A percentile compares a stretch with the other conserved stretches of the same genome.
These are phyloP conservation scores for Pseudochromis fuscus DNA, from an alignment of 2,797 vertebrate genomes.

Conservation along the genomic window DNA sequence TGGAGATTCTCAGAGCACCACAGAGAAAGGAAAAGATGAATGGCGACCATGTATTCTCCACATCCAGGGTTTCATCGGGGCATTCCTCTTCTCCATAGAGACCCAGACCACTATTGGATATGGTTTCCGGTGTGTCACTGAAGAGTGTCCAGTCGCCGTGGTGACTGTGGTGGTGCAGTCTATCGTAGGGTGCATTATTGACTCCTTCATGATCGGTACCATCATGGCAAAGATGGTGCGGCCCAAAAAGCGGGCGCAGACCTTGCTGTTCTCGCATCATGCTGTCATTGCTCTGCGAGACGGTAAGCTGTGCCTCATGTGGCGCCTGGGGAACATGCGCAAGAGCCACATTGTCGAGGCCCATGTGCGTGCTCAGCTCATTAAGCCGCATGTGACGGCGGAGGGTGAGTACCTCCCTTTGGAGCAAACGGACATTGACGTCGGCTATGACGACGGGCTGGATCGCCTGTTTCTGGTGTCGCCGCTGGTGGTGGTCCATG, in stretches of 20 bases:
- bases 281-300: conserved; percentile 91
- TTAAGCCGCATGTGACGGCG: conserved; percentile 90
- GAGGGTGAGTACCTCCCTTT: conserved; percentile 94
- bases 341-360: conserved; percentile 97
- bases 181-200: conserved; percentile 94
- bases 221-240: conserved; percentile 98
- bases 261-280: conserved; percentile 91
- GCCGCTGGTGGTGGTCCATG: conserved; percentile 92
- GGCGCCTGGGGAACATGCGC: conserved; percentile 93
- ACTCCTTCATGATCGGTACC: conserved; percentile 97
- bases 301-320: conserved; percentile 94
- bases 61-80: conserved; percentile 93
- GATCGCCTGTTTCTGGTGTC: conserved; percentile 96
- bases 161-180: conserved; percentile 94
- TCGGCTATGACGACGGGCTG: conserved; percentile 94
- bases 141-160: conserved; percentile 93
- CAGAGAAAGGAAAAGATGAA: conserved; percentile 63
- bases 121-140: conserved; percentile 93
- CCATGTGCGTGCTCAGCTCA: conserved; percentile 92
- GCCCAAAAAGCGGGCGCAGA: conserved; percentile 94
- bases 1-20: conserved; percentile 46
- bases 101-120: conserved; percentile 97
- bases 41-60: conserved; percentile 93
- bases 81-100: conserved; percentile 95
- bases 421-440: conserved; percentile 94